A percentile compares a stretch with the other conserved stretches of the same genome.
Conservation (phyloP, 2,113 vertebrate genomes). For the Murina feae region DNA sequence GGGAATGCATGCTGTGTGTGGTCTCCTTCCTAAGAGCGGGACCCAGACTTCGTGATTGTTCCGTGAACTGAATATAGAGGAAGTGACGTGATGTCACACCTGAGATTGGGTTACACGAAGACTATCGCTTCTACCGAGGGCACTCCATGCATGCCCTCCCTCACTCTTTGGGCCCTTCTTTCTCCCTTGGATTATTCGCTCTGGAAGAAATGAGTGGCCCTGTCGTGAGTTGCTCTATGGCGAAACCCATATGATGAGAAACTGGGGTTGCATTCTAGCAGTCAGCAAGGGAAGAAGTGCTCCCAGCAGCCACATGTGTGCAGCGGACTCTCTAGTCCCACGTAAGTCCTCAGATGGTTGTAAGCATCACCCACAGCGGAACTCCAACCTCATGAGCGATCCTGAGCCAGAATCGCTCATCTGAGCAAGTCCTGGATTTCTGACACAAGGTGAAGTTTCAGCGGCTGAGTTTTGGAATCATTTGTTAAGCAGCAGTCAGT, state of each 20-base stretch:
- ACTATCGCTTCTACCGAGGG: background rate
- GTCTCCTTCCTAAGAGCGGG: background rate
- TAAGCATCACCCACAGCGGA: background rate
- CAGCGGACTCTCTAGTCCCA: background rate
- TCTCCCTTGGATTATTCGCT: background rate
- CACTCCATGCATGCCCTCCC: background rate
- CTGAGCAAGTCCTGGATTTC: background rate
- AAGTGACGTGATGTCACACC: background rate
- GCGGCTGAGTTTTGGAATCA: background rate
- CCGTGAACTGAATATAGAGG: background rate
- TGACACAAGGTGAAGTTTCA: background rate
- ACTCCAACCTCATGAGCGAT: background rate
- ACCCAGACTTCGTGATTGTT: background rate
- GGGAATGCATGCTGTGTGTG: background rate
- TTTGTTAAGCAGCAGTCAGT: background rate
- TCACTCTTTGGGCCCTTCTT: background rate
- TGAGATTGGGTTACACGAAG: background rate
- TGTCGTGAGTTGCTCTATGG: background rate
- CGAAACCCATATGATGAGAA: background rate
- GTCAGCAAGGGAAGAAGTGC: background rate
- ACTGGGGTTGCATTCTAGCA: background rate
- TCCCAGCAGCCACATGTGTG: background rate
- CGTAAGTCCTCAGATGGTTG: background rate
- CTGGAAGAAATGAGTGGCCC: background rate
- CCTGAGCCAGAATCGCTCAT: background rate